Evolutionary conservation across 2,797 vertebrate species (phyloP).

Genomic region (Fundulus diaphanus): DNA sequence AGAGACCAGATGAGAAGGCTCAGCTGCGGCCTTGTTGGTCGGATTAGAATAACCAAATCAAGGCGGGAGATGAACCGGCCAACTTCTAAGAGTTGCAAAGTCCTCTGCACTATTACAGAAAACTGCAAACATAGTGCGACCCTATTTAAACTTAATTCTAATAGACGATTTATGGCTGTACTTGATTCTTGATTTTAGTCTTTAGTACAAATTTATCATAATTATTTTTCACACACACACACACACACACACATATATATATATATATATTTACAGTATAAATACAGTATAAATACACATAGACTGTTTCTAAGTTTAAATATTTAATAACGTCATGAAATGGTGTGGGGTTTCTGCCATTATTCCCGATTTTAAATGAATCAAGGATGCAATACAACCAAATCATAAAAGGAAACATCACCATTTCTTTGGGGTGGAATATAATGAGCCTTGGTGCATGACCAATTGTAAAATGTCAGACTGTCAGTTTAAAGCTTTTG

Average conservation of each 20-base stretch:
- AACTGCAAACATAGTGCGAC: slow-evolving; percentile 7
- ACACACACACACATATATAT: too few relatives aligned
- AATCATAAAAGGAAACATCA: neutral
- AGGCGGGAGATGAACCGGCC: slow-evolving; percentile 20
- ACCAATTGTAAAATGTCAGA: slow-evolving; percentile 1
- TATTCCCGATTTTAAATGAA: neutral
- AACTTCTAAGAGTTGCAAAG: slow-evolving; percentile 20
- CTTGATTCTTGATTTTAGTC: slow-evolving; percentile 3
- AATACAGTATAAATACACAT: neutral
- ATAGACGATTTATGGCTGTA: slow-evolving; percentile 9
- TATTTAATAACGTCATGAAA: neutral
- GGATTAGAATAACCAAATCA: slow-evolving; percentile 48
- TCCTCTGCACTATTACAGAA: neutral
- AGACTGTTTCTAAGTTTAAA: neutral
- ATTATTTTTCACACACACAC: too few relatives aligned
- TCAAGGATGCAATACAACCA: neutral
- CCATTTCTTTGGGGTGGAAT: neutral
- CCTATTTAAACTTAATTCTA: neutral
- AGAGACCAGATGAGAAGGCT: slow-evolving; percentile 47
- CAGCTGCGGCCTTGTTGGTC: slow-evolving; percentile 49
- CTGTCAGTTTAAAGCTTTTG: neutral
- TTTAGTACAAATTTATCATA: neutral
- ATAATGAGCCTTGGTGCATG: slow-evolving; percentile 5
- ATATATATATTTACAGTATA: too few relatives aligned
- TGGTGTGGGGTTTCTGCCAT: neutral